Evolutionary conservation across 2,797 vertebrate genomes (phyloP).

Genomic region (Xiphophorus birchmanni): DNA sequence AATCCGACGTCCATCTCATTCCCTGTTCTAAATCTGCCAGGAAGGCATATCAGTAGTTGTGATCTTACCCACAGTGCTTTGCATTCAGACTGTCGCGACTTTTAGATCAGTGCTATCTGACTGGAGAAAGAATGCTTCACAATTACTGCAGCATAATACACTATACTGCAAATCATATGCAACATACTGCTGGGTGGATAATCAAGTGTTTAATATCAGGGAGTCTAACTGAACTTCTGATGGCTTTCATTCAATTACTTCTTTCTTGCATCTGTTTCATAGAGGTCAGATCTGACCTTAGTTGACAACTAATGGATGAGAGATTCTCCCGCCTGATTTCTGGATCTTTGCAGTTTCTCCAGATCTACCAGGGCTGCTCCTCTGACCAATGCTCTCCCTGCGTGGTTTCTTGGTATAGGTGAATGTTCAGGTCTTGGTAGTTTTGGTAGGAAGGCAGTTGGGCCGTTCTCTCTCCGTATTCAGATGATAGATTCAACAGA

Average conservation of each 20-base stretch:
- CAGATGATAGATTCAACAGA: neutral
- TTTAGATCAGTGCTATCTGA: neutral
- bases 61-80: neutral
- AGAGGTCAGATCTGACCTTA: neutral
- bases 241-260: neutral
- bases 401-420: neutral
- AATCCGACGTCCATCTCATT: neutral
- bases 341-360: neutral
- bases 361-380: neutral
- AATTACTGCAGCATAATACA: neutral
- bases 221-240: neutral
- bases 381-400: neutral
- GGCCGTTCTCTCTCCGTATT: neutral
- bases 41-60: neutral
- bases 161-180: neutral
- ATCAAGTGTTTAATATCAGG: neutral
- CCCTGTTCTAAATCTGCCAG: neutral
- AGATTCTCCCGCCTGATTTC: neutral
- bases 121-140: neutral
- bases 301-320: neutral
- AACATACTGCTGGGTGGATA: neutral
- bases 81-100: neutral
- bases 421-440: neutral
- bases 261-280: neutral
- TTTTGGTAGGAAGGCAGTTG: neutral